phyloP scores from a whole-genome alignment of 2,113 vertebrate species.

The Vanacampus margaritifer region DNA sequence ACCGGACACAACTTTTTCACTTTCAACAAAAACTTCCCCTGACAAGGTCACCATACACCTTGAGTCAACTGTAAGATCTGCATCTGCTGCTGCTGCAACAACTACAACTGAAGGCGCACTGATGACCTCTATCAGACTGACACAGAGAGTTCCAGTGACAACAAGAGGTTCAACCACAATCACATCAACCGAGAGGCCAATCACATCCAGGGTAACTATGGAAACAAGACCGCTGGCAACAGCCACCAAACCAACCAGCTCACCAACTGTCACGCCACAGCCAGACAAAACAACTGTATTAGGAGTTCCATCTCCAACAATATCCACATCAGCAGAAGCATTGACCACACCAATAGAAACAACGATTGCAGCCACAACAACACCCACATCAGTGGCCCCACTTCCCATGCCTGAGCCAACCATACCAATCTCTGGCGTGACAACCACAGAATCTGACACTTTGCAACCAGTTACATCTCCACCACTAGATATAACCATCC shows the following conservation, averaged over 20 bases:
- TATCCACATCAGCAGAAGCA: conserved; percentile 7
- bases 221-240: conserved; percentile 47
- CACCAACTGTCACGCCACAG: conserved; percentile 7
- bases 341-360: conserved; percentile 13
- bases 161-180: conserved; percentile 42
- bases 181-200: conserved; percentile 37
- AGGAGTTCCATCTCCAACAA: conserved; percentile 13
- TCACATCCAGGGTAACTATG: conserved; percentile 49
- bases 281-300: conserved; percentile 18
- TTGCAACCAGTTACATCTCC: conserved; percentile 9
- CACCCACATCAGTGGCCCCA: conserved; percentile 11
- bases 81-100: conserved; percentile 7
- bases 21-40: conserved; percentile 21
- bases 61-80: conserved; percentile 38
- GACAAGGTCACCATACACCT: conserved; percentile 53
- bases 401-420: conserved; percentile 4
- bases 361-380: conserved; percentile 6
- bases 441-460: conserved; percentile 27
- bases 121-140: conserved; percentile 36
- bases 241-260: conserved; percentile 36
- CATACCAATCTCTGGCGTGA: conserved; percentile 15
- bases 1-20: conserved; percentile 18
- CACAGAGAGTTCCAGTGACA: conserved; percentile 42
- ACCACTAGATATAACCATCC: conserved; percentile 1
- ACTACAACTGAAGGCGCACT: conserved; percentile 14